These are phyloP conservation scores for Thereuonema tuberculata DNA, from an alignment of 1,140 invertebrate genomes.

Conservation along the genomic window DNA sequence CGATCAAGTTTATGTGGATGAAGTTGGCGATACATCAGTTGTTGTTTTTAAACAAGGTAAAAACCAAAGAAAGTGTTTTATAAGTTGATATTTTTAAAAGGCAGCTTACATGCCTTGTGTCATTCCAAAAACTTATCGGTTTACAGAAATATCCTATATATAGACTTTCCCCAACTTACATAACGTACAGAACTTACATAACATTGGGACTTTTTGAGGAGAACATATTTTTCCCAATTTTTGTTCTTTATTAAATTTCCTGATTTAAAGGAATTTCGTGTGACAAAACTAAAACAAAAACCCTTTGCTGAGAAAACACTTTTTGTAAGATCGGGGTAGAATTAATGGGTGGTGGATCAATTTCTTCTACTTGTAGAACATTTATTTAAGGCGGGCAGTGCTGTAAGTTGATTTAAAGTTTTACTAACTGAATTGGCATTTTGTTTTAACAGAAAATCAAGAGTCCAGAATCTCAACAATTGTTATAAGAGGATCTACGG, in stretches of 20 bases:
- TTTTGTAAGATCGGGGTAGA: background rate
- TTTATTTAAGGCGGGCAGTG: no score
- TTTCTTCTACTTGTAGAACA: background rate
- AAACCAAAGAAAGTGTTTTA: background rate
- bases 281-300: no score
- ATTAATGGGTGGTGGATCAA: background rate
- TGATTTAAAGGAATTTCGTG: no score
- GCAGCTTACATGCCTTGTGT: no score
- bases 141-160: no score
- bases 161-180: no score
- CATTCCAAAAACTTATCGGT: no score
- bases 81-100: background rate
- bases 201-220: background rate
- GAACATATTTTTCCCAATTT: background rate
- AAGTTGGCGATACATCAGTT: constrained; percentile 87
- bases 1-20: constrained; percentile 82
- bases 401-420: no score
- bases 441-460: constrained; percentile 29
- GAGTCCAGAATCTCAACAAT: constrained; percentile 85
- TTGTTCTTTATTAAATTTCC: background rate
- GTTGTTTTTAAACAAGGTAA: constrained; percentile 71
- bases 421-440: no score
- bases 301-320: background rate
- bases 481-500: constrained; percentile 87
- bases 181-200: no score